Evolutionary conservation across 2,797 vertebrate genomes (phyloP), one percentile per base, ranked within the genome.

Genomic region (Lacerta agilis): DNA sequence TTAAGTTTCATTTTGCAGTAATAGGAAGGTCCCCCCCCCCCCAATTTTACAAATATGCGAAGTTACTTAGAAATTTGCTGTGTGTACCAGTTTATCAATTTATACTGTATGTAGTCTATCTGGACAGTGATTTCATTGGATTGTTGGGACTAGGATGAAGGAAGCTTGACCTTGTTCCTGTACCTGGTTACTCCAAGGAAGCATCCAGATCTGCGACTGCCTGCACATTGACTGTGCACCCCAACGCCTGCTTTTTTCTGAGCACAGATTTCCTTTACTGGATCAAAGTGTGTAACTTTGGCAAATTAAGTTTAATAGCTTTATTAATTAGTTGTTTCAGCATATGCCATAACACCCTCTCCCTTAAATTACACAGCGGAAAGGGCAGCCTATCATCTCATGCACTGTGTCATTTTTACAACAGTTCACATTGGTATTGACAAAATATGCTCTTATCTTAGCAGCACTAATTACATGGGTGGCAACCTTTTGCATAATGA

Each of bases 381-480:
- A 79, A 80, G 55, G 45, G 66, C 66, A 86, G 27, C 69, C 38
- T n/a, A 81, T 81, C 36, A 43, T 43, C 43, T 61, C 49, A 55
- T 75, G 79, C 20, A 81, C 33, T 64, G 18, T 81, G 69, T 25
- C 45, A 25, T 75, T 81, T 82, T 87, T 64, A 45, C 49, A 73
- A 43, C 38, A 33, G 55, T 73, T 81, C 55, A 66, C 25, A 64
- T 8, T 73, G 36, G 36, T 87, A 73, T 87, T 81, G 86, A 73
- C 79, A 87, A 81, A 81, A 82, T 36, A 69, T 55, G 69, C 29
- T 29, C 78, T 87, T 87, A 73, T 43, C 79, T 87, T 64, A 81
- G 49, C 29, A 73, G 49, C 55, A 45, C 29, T 87, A 87, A 87
- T 64, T 81, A 45, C 49, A 81, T 23, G 86, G 86, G 79, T 27